These are phyloP conservation scores for Erpornis zantholeuca DNA, from an alignment of 2,113 vertebrate species.

Conservation along the genomic window DNA sequence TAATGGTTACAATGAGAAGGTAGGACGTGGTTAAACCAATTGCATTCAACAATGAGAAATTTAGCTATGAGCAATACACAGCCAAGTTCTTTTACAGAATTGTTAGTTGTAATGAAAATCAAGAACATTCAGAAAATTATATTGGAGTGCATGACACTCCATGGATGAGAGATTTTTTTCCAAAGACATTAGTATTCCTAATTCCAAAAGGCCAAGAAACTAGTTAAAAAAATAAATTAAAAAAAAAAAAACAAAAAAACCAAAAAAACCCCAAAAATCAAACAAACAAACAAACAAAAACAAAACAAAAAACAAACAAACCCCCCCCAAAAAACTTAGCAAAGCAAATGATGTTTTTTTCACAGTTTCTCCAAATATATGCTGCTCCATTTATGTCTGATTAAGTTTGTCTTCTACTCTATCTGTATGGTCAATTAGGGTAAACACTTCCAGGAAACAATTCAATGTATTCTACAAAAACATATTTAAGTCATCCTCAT, in stretches of 20 bases:
- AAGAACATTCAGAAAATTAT: background rate
- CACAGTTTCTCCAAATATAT: background rate
- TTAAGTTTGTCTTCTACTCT: background rate
- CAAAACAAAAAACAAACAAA: too few relatives aligned
- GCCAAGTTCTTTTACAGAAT: background rate
- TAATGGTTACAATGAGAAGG: background rate
- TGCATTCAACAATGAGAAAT: background rate
- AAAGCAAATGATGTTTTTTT: background rate
- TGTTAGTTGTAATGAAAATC: background rate
- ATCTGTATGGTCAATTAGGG: background rate
- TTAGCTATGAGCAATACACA: background rate
- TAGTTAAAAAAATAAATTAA: background rate
- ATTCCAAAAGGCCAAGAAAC: background rate
- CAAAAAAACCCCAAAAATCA: too few relatives aligned
- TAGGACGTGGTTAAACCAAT: background rate
- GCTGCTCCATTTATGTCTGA: background rate
- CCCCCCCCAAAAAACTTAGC: background rate
- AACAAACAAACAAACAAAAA: too few relatives aligned
- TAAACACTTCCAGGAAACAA: background rate
- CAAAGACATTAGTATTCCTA: background rate
- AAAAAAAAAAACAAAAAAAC: too few relatives aligned
- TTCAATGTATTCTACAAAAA: background rate
- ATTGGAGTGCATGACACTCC: background rate
- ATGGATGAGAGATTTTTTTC: background rate
- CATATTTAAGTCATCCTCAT: background rate